phyloP scores from a whole-genome alignment of 1,140 invertebrate genomes.

The Drosophila busckii region DNA sequence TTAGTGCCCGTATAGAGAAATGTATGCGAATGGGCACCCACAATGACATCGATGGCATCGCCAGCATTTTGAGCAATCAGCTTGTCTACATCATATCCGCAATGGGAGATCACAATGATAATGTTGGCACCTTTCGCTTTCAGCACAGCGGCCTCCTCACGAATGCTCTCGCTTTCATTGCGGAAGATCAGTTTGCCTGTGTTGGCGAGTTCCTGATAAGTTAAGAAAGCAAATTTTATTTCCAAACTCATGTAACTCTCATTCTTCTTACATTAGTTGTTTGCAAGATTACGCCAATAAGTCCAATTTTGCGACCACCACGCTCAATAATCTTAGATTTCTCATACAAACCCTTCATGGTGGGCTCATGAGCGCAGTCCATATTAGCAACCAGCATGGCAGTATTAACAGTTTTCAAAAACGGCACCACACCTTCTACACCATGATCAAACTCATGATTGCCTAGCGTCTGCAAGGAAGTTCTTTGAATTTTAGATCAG shows the following conservation, averaged over 20 bases:
- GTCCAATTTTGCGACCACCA: conserved; percentile 85
- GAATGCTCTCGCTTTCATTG: conserved; percentile 84
- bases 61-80: conserved; percentile 83
- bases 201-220: conserved; percentile 80
- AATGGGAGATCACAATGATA: conserved; percentile 89
- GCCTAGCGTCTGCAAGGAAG: conserved; percentile 84
- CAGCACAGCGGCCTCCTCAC: conserved; percentile 83
- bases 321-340: conserved; percentile 83
- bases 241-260: no score
- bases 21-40: conserved; percentile 93
- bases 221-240: neutral
- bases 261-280: conserved; percentile 83
- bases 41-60: conserved; percentile 87
- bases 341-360: conserved; percentile 82
- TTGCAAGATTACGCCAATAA: conserved; percentile 88
- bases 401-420: conserved; percentile 83
- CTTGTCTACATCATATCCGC: conserved; percentile 85
- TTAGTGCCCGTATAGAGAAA: conserved; percentile 83
- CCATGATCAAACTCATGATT: conserved; percentile 95
- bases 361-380: conserved; percentile 85
- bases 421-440: conserved; percentile 86
- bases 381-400: conserved; percentile 89
- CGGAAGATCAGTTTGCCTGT: conserved; percentile 83
- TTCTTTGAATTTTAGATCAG: neutral
- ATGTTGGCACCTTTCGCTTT: conserved; percentile 84